Evolutionary conservation across 1,140 invertebrate genomes (phyloP), one percentile per base, ranked within the genome.

Genomic region (Polypedilum pembai): DNA sequence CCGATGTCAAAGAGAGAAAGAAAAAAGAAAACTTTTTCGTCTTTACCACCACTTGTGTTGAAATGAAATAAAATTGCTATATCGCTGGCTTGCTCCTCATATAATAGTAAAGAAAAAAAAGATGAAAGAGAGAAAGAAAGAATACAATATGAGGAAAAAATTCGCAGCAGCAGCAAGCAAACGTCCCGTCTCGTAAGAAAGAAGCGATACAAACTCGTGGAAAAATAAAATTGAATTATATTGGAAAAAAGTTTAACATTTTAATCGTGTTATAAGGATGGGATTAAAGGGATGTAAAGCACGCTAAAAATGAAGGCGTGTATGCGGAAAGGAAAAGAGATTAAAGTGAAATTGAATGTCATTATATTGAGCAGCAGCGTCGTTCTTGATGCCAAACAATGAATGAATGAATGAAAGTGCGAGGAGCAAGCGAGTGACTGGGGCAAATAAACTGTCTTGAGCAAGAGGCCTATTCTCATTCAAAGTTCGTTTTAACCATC

Each of bases 281-380:
- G 65, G 65, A 69, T 69, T 69, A 69, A 18, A 20, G 10, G 65
- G 65, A 69, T 69, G 65, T 69, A 69, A 69, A 69, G 20, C 65
- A 69, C 20, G 65, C 20, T 69, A 69, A 69, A 20, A 21, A 21
- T 21, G 20, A 69, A 69, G 65, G 65, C 65, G 65, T 69, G 65
- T 69, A 21, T 69, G 17, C 65, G 65, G 65, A 69, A 69, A 33
- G 24, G 65, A 18, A 69, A 69, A 69, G 65, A 69, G 65, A 69
- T 69, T 69, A 69, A 69, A 69, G 65, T 18, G 45, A 69, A 69
- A 69, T 69, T 69, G 65, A 69, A 69, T 69, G 65, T 69, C 65
- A 69, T 69, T 69, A 69, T 69, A 18, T 69, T 56, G 20, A 69
- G 65, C 17, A 69, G 8, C 18, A 33, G 24, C 24, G 17, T 69